Base-by-base conservation (phyloP, 2,113 vertebrate species). In the Rhadina sibilatrix region DNA sequence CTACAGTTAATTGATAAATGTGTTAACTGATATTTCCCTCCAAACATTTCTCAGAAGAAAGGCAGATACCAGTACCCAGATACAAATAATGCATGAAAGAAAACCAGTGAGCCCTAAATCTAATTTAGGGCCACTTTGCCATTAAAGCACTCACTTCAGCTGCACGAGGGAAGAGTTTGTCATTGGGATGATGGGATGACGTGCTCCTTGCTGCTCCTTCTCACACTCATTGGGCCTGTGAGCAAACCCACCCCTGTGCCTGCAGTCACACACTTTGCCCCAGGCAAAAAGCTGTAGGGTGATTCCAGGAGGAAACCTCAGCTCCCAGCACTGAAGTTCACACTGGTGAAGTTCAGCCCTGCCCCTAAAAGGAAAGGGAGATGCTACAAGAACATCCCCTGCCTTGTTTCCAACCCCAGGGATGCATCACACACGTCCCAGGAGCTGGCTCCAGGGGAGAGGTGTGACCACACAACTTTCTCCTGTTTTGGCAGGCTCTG, bases 401-500 rank as follows among this genome's bases (percentile, higher is more conserved):
- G 18, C 70, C 54, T 40, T n/a, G 3, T 1, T 15, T 18, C 38
- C 52, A 40, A 19, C 27, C 17, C 25, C 31, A 71, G 54, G 44
- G 56, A 35, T 11, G 25, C 6, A 9, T 6, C 54, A 17, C 0
- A 0, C 1, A 0, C 5, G 0, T 15, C 37, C 60, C 21, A 11
- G 61, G 46, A 40, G 42, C 13, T 10, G 10, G 37, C 21, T 35
- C 14, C 23, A 8, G 40, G 77, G 50, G 1, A 72, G 12, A 37
- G 11, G 5, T 9, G 38, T 31, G 11, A 40, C 20, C 61, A 70
- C 4, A 0, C 3, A 2, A 38, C 17, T 66, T 59, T 31, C 63
- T 31, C 78, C 85, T 56, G 19, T 3, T 33, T 33, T 59, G 80
- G 35, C 19, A 57, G 57, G 23, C n/a, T 46, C 77, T 69, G 47